These are phyloP conservation scores for Pelobates fuscus DNA, from an alignment of 2,113 vertebrate genomes.

Conservation along the genomic window DNA sequence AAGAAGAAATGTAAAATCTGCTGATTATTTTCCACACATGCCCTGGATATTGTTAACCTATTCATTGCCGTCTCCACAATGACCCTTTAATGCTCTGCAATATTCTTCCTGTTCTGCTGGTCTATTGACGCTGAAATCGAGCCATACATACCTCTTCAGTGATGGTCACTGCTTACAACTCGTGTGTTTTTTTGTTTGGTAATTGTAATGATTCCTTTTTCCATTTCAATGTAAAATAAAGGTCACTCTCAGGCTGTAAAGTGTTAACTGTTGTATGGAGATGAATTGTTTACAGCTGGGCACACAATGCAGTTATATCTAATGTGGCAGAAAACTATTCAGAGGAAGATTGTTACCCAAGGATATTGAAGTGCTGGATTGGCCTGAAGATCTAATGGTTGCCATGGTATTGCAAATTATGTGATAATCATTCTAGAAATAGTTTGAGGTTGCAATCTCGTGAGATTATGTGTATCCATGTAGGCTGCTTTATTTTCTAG, in stretches of 20 bases:
- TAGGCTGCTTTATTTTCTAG: neutral
- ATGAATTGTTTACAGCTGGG: slow-evolving; percentile 33
- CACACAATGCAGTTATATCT: slow-evolving; percentile 49
- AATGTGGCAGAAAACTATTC: slow-evolving; percentile 34
- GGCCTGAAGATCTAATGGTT: slow-evolving; percentile 55
- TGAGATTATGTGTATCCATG: slow-evolving; percentile 33
- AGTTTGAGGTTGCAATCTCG: slow-evolving; percentile 48
- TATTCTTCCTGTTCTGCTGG: too few relatives aligned
- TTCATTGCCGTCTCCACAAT: neutral
- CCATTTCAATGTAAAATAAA: neutral
- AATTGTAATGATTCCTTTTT: neutral
- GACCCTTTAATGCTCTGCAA: too few relatives aligned
- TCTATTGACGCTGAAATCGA: neutral
- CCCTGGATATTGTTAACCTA: slow-evolving; percentile 29
- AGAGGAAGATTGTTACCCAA: slow-evolving; percentile 56
- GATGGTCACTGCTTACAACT: neutral
- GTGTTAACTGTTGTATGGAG: slow-evolving; percentile 21
- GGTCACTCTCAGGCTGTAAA: neutral
- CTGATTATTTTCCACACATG: slow-evolving; percentile 9
- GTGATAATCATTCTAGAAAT: slow-evolving; percentile 39
- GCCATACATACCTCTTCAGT: neutral
- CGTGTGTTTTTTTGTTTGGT: too few relatives aligned
- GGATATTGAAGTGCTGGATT: slow-evolving; percentile 55
- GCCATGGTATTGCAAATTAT: slow-evolving; percentile 54
- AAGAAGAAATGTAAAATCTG: slow-evolving; percentile 17